A percentile compares a stretch with the other conserved stretches of the same genome.
phyloP scores from a whole-genome alignment of 2,797 vertebrate genomes.

The Chrysocyon brachyurus region DNA sequence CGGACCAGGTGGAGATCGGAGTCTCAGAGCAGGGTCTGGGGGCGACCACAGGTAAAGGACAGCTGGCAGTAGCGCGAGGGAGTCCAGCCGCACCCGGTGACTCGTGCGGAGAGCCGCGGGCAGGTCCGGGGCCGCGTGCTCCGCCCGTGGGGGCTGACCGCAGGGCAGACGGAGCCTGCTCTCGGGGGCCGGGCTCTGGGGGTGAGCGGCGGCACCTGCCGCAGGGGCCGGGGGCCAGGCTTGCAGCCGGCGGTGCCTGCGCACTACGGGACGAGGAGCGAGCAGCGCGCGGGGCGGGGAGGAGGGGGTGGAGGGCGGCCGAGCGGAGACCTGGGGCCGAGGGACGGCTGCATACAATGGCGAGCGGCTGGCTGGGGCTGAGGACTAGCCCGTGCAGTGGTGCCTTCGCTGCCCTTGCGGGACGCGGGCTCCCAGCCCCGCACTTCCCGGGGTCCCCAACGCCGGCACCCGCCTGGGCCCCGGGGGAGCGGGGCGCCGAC shows the following conservation, averaged over 20 bases:
- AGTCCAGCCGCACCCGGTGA: not conserved
- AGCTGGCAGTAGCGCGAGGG: not conserved
- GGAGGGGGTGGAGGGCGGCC: not conserved
- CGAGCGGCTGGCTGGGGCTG: not conserved
- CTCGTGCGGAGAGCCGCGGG: not conserved
- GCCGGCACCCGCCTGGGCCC: not conserved
- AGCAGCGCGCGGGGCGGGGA: not conserved
- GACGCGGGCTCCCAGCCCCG: not conserved
- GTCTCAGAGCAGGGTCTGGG: not conserved
- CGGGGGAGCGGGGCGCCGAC: not conserved
- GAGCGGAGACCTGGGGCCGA: not conserved
- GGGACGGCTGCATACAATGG: not conserved
- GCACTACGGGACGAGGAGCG: not conserved
- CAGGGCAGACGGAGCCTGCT: not conserved
- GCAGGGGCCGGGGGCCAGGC: not conserved
- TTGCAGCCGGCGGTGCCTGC: not conserved
- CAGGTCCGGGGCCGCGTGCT: not conserved
- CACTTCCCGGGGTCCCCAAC: not conserved
- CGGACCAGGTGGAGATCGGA: not conserved
- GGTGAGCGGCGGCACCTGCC: conserved; percentile 59
- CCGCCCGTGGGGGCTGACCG: not conserved
- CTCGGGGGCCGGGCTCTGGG: not conserved
- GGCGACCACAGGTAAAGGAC: not conserved
- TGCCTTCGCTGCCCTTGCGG: not conserved
- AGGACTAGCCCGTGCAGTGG: not conserved